Evolutionary conservation across 2,888 invertebrate species (phyloP).

Genomic region (Galerucella pusilla): DNA sequence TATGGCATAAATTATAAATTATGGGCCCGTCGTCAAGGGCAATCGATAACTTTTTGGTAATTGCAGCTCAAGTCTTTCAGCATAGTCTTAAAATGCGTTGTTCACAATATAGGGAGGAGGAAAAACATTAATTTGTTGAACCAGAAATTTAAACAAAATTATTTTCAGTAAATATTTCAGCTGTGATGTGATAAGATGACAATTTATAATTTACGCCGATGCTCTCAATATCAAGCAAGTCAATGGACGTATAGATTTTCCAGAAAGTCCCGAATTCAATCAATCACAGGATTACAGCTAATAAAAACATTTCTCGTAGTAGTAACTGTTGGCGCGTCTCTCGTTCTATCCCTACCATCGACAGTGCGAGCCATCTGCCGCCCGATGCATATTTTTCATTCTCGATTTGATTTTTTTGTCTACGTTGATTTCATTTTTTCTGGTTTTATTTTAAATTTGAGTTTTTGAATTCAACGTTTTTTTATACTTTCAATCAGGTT

Average conservation of each 20-base stretch:
- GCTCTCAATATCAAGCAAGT: not conserved
- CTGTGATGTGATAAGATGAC: not conserved
- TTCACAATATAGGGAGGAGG: too few species aligned
- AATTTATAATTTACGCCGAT: not conserved
- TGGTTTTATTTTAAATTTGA: conserved; percentile 23
- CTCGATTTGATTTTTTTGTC: conserved; percentile 59
- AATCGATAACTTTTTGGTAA: too few species aligned
- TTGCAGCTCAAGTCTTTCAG: too few species aligned
- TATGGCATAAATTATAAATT: too few species aligned
- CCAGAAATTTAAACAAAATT: not conserved
- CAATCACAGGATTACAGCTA: conserved; percentile 67
- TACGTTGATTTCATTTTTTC: conserved; percentile 50
- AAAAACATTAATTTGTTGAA: not conserved
- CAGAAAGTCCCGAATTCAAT: conserved; percentile 58
- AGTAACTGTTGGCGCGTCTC: conserved; percentile 59
- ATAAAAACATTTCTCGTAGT: conserved; percentile 66
- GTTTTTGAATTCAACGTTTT: conserved; percentile 1
- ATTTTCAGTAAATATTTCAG: not conserved
- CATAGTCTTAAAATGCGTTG: too few species aligned
- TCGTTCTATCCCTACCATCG: conserved; percentile 54
- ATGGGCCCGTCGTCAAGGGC: too few species aligned
- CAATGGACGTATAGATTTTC: conserved; percentile 14
- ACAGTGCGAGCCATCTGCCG: conserved; percentile 57
- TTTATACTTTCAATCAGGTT: conserved; percentile 24
- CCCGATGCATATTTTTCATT: conserved; percentile 65